phyloP scores from a whole-genome alignment of 2,888 invertebrate genomes.

The Gastrophysa polygoni region DNA sequence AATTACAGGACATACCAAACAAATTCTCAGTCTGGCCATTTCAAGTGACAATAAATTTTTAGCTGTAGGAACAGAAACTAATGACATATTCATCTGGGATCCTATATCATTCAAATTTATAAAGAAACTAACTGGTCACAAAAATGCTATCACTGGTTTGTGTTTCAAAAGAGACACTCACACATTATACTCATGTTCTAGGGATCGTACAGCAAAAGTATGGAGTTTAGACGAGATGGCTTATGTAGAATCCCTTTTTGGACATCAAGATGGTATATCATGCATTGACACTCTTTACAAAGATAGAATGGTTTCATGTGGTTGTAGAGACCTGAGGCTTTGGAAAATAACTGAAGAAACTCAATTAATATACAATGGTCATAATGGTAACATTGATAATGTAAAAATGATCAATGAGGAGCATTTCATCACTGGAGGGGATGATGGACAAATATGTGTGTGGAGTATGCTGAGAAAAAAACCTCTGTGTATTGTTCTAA shows the following conservation, averaged over 20 bases:
- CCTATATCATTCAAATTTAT: constrained; percentile 76
- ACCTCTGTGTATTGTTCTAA: constrained; percentile 70
- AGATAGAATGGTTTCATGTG: constrained; percentile 87
- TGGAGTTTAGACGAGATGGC: constrained; percentile 97
- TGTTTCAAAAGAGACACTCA: constrained; percentile 86
- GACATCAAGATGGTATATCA: constrained; percentile 87
- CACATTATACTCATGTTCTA: constrained; percentile 80
- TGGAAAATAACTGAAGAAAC: constrained; percentile 99
- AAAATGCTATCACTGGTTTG: constrained; percentile 74
- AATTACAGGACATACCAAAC: constrained; percentile 50
- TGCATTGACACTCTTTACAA: constrained; percentile 85
- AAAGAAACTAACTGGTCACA: constrained; percentile 82
- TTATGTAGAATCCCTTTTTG: constrained; percentile 93
- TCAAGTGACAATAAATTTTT: constrained; percentile 83
- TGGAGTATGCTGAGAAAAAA: constrained; percentile 90
- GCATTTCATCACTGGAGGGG: constrained; percentile 89
- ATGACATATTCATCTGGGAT: constrained; percentile 82
- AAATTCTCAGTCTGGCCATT: constrained; percentile 72
- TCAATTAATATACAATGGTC: constrained; percentile 91
- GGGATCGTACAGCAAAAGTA: constrained; percentile 84
- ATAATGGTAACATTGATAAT: constrained; percentile 81
- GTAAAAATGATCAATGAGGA: constrained; percentile 92
- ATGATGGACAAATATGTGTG: constrained; percentile 83
- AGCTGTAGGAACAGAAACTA: constrained; percentile 71
- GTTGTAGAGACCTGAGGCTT: constrained; percentile 88